A percentile compares a stretch with the other conserved stretches of the same genome.
Evolutionary conservation across 1,140 invertebrate genomes (phyloP).

Genomic region (Popillia japonica): DNA sequence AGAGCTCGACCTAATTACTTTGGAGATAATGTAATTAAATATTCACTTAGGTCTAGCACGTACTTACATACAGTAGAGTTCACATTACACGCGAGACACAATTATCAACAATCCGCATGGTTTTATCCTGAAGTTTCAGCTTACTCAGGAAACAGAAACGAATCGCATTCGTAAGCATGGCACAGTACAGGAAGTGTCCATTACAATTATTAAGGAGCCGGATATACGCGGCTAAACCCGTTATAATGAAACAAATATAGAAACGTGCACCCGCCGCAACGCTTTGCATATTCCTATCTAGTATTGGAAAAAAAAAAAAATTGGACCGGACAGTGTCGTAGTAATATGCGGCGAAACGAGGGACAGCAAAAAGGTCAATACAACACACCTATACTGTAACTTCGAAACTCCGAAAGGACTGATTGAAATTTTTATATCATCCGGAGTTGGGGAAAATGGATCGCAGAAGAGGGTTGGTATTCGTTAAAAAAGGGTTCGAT

Average conservation of each 20-base stretch:
- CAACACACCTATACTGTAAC: neutral
- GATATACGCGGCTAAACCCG: neutral
- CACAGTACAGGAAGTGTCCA: neutral
- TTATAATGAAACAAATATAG: slow-evolving; percentile 12
- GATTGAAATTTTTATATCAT: too few species aligned
- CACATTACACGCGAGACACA: slow-evolving; percentile 14
- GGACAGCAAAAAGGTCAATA: neutral
- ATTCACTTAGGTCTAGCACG: slow-evolving; percentile 4
- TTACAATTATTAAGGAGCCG: slow-evolving; percentile 10
- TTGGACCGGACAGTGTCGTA: neutral
- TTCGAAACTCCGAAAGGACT: too few species aligned
- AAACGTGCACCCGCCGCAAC: neutral
- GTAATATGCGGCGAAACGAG: neutral
- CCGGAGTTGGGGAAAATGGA: too few species aligned
- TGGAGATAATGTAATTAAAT: neutral
- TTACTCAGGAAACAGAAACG: neutral
- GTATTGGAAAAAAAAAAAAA: neutral
- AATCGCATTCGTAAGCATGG: neutral
- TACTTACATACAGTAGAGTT: neutral
- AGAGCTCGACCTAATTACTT: neutral
- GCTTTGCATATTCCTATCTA: neutral
- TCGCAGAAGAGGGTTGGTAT: too few species aligned
- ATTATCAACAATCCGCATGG: neutral
- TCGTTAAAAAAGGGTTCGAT: too few species aligned
- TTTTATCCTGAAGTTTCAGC: slow-evolving; percentile 2